Base-by-base conservation (phyloP, 92 coral and sea anemone genomes). In the Anthopleura xanthogrammica region DNA sequence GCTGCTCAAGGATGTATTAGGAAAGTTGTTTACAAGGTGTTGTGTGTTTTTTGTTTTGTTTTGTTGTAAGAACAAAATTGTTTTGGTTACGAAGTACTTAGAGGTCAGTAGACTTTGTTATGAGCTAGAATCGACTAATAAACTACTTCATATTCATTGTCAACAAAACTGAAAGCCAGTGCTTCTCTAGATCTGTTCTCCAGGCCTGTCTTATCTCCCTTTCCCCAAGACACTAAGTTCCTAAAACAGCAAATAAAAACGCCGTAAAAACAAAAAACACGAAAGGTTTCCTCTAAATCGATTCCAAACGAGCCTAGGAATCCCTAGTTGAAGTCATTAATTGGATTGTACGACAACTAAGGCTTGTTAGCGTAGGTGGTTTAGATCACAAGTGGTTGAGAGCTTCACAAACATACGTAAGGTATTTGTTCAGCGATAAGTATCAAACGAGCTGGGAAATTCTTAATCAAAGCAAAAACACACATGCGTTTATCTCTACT, bases 391-490 rank as follows among this genome's bases (percentile, higher is more conserved):
- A 68, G 74, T 11, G 46, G 74, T 68, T 68, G 74, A 68, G 74
- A 68, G 74, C 74, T 68, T 68, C 43, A 23, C 17, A 68, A 68
- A 68, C 74, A 68, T 23, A 68, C 46, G 41, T 68, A 68, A 68
- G 16, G 29, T 16, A 68, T 68, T 68, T 1, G 29, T 36, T 4
- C 42, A 1, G 41, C 17, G 74, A 68, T 68, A 68, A 36, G 16
- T 68, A 29, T 68, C 74, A 29, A 68, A 68, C 14, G 74, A 68
- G 17, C 74, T 8, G 46, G 17, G 17, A 29, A 7, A 68, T 68
- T 68, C 11, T 68, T 68, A 68, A 68, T 68, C 42, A 68, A 68
- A 68, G 42, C 74, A 36, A 68, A 68, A 68, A 68, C 74, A 68
- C 74, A 68, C 74, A 16, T 68, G 74, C 36, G 74, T 36, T 68